Evolutionary conservation across 2,888 invertebrate genomes (phyloP).

Genomic region (Calameuta pallipes): DNA sequence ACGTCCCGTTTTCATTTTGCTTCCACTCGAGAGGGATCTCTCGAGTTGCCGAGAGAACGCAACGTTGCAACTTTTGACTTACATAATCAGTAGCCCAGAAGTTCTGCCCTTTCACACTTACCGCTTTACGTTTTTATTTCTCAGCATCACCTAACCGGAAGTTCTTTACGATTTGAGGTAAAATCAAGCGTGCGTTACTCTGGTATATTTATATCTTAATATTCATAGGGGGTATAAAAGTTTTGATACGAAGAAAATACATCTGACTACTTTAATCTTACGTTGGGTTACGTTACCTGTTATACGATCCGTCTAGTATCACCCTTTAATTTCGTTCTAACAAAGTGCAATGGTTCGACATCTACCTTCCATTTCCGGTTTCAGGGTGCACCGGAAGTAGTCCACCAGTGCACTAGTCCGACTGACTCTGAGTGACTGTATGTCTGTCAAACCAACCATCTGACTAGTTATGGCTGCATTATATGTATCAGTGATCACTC

Average conservation of each 20-base stretch:
- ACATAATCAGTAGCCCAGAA: not conserved
- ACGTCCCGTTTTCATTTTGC: not conserved
- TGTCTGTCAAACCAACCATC: too few relatives aligned
- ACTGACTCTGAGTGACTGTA: not conserved
- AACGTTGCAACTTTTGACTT: not conserved
- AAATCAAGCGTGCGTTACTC: not conserved
- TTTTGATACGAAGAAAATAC: not conserved
- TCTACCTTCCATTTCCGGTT: not conserved
- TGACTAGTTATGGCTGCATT: not conserved
- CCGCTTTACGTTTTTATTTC: not conserved
- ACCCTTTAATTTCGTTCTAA: too few relatives aligned
- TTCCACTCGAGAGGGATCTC: not conserved
- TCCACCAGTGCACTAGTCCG: not conserved
- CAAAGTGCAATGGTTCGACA: not conserved
- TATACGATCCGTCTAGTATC: not conserved
- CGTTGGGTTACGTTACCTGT: not conserved
- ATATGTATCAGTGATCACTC: not conserved
- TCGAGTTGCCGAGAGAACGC: not conserved
- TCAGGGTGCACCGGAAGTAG: not conserved
- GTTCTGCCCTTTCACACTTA: not conserved
- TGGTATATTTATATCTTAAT: not conserved
- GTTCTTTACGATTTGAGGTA: not conserved
- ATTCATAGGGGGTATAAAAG: not conserved
- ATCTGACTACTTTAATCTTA: not conserved
- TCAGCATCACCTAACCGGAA: not conserved